Base-by-base conservation (phyloP, 1,140 invertebrate species). In the Hydropsyche tenuis region DNA sequence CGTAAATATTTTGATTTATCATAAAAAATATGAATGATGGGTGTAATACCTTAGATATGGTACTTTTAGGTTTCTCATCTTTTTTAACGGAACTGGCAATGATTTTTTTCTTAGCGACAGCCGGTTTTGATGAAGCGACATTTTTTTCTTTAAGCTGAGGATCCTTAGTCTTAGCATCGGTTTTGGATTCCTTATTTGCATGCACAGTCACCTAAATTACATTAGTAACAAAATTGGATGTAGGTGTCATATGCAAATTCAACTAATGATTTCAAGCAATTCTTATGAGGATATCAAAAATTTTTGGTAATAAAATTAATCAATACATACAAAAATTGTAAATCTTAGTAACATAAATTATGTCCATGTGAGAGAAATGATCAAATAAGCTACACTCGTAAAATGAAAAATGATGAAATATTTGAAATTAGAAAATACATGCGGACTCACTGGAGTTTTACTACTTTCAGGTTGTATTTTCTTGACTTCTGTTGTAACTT, bases 71-170 rank as follows among this genome's bases (percentile, higher is more conserved):
- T 74, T 77, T 77, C 20, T 77, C 76, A 43, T 77, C 73, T 66
- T 60, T 71, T 56, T 77, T 75, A 25, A 60, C 46, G 48, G 69
- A 51, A 45, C 20, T 69, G 46, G 72, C 1, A 71, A 60, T 56
- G 42, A 74, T n/a, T 77, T 75, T 77, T 72, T 77, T 77, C 74
- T 77, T 77, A 42, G 56, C 30, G 64, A 70, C 43, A 0, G 71
- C 27, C 5, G 76, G 64, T 56, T 77, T 77, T 65, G 56, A 23
- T 25, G 73, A 64, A 25, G 65, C n/a, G 37, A 42, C 37, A 68
- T 65, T 75, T 51, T 69, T 77, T 30, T 77, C 76, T 69, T 77
- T 77, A 42, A 77, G 56, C 42, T 23, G 65, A 64, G 71, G 20
- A 60, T 77, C 76, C 70, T 74, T 75, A 25, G 48, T 46, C 56